A percentile compares a stretch with the other conserved stretches of the same genome.
These are phyloP conservation scores for Saguinus imperator DNA, from an alignment of 2,113 vertebrate species.

Conservation along the genomic window DNA sequence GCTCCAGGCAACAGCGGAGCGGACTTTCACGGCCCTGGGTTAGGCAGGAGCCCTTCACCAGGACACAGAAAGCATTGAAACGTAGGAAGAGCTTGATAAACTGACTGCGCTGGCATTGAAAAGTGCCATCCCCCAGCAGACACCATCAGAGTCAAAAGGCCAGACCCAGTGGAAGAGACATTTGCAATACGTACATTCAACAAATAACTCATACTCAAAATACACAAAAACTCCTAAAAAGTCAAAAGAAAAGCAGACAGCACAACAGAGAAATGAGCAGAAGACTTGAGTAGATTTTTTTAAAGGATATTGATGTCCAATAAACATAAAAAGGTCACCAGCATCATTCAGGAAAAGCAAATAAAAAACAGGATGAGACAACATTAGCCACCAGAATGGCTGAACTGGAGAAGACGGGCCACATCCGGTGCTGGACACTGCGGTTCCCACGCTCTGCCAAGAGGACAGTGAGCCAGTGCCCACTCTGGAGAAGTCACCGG, in stretches of 20 bases:
- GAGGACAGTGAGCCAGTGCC: rapidly evolving
- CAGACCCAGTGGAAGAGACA: not conserved
- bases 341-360: not conserved
- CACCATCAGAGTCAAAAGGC: not conserved
- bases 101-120: not conserved
- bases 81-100: not conserved
- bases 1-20: rapidly evolving
- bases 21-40: not conserved
- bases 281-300: not conserved
- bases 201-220: not conserved
- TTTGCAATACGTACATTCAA: rapidly evolving
- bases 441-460: rapidly evolving
- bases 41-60: not conserved
- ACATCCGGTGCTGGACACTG: rapidly evolving
- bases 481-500: too few relatives aligned
- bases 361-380: not conserved
- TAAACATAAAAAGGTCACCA: not conserved
- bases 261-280: not conserved
- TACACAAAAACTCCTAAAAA: not conserved
- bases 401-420: rapidly evolving
- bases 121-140: not conserved
- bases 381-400: not conserved
- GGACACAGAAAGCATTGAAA: not conserved
- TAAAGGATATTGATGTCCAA: not conserved
- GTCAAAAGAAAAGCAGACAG: not conserved